Base-by-base conservation (phyloP, 2,888 invertebrate species). In the Heliconius erato region DNA sequence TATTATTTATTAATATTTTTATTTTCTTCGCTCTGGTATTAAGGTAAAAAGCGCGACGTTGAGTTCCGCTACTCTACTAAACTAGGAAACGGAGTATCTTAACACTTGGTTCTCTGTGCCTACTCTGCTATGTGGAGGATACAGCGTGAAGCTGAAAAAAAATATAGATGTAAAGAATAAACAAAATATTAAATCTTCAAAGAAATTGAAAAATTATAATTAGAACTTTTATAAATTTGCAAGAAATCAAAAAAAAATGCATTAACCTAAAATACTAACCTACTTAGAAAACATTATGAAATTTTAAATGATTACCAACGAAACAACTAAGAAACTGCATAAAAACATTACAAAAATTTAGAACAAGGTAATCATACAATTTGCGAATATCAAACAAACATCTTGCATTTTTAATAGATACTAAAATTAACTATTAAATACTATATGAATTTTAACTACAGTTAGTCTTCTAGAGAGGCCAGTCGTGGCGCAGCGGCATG, bases 361-460 rank as follows among this genome's bases (percentile, higher is more conserved):
- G 81, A 72, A 28, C 81, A 81, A 81, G 81, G 78, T 78, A n/a
- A 77, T 69, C 44, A 32, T 63, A 28, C 28, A 69, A 63, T 77
- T 76, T 44, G 69, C 28, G 40, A 28, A 44, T 65, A 80, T 74
- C 69, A 81, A 81, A 72, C 69, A 68, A 81, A 78, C 69, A 68
- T 23, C 35, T 78, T 65, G 49, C 32, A 78, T 71, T 78, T 81
- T 71, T 77, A 81, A 78, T 71, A 65, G 65, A 71, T 78, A 77
- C 63, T 78, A 78, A 81, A 79, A 71, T 71, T 44, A n/a, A 71
- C 44, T n/a, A 63, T 81, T 71, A 79, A 76, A 79, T 63, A 67
- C 32, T 76, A 79, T 40, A 19, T 59, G 72, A 32, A 67, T 78
- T 83, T 80, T 77, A 77, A 67, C 69, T 76, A 28, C 79, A 80